A percentile compares a stretch with the other conserved stretches of the same genome.
Conservation (phyloP, 2,888 invertebrate genomes). For the Hoplodrina blanda region DNA sequence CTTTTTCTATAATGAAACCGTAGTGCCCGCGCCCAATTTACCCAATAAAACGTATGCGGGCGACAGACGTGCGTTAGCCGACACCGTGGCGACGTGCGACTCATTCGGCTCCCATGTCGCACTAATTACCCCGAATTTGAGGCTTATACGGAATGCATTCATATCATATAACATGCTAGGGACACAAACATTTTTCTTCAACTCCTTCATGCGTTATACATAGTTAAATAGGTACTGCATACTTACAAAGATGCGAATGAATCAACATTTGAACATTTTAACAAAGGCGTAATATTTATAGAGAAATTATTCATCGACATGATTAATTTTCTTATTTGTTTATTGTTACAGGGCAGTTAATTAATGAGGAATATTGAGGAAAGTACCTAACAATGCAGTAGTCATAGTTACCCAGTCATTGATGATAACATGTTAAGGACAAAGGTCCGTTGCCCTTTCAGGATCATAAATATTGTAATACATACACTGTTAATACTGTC, state of each 20-base stretch:
- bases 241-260: conserved; percentile 46
- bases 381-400: conserved; percentile 22
- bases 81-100: conserved; percentile 70
- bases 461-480: conserved; percentile 17
- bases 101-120: conserved; percentile 74
- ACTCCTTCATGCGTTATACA: conserved; percentile 38
- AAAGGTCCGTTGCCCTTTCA: conserved; percentile 23
- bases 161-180: conserved; percentile 67
- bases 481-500: background rate
- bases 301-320: conserved; percentile 50
- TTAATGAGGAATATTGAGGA: conserved; percentile 29
- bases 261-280: conserved; percentile 43
- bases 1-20: conserved; percentile 80
- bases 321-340: conserved; percentile 49
- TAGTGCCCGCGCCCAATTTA: conserved; percentile 81
- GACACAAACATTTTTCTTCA: conserved; percentile 28
- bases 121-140: conserved; percentile 85
- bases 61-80: conserved; percentile 69
- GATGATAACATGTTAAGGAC: conserved; percentile 19
- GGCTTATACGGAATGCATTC: conserved; percentile 71
- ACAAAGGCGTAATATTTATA: conserved; percentile 54
- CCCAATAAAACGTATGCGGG: conserved; percentile 89
- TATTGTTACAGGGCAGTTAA: conserved; percentile 24
- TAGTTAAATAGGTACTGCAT: conserved; percentile 26
- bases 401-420: conserved; percentile 25